Percentiles rank a stretch among this genome's conserved stretches.
phyloP scores from a whole-genome alignment of 2,113 vertebrate species.

The Aleadryas rufinucha region DNA sequence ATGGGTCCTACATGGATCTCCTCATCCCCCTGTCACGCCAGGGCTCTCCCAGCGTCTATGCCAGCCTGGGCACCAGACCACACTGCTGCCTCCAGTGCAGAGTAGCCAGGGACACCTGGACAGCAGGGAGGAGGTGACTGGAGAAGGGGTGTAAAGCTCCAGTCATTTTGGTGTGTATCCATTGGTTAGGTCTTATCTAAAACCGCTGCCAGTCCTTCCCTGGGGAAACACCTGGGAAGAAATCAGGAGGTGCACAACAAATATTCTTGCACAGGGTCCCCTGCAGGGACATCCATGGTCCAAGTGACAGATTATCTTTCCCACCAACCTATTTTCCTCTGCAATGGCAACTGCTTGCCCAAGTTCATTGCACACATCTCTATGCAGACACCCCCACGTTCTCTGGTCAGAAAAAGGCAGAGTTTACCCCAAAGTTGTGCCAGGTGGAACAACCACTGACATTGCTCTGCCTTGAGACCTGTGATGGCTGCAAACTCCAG shows the following conservation, averaged over 20 bases:
- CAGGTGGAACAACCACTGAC: not conserved
- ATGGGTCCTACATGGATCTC: not conserved
- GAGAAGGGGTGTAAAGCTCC: not conserved
- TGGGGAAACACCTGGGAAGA: not conserved
- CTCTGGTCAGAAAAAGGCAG: not conserved
- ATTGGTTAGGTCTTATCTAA: not conserved
- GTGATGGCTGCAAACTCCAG: not conserved
- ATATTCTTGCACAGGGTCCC: not conserved
- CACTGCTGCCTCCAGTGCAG: fast-evolving
- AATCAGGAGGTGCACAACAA: not conserved
- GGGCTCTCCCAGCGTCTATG: not conserved
- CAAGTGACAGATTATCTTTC: not conserved
- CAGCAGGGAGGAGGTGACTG: not conserved
- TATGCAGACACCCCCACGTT: fast-evolving
- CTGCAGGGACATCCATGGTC: not conserved
- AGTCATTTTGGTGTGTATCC: not conserved
- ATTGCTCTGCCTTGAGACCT: not conserved
- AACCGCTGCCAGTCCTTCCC: not conserved
- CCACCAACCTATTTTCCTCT: not conserved
- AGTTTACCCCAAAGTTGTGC: not conserved
- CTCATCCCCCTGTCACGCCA: fast-evolving
- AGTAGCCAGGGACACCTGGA: not conserved
- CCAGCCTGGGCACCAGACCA: not conserved
- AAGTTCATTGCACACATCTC: not conserved
- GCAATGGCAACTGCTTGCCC: not conserved